These are phyloP conservation scores for Cylloceria caligata DNA, from an alignment of 2,888 invertebrate species.

Conservation along the genomic window DNA sequence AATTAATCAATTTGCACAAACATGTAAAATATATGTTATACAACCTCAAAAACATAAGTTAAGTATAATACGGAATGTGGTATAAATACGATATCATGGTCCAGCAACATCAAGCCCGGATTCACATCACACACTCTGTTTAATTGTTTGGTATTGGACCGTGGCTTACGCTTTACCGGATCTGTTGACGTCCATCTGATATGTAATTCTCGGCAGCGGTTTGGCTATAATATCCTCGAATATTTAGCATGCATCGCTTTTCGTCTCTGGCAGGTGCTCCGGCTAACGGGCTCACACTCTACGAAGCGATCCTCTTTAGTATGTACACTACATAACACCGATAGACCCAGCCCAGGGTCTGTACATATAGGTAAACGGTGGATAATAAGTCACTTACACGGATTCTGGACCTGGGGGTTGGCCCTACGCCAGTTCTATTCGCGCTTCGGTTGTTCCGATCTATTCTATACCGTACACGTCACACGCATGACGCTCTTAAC, in stretches of 20 bases:
- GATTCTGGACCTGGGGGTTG: conserved; percentile 82
- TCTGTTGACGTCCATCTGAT: conserved; percentile 60
- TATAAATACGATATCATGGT: neutral
- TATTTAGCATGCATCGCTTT: conserved; percentile 64
- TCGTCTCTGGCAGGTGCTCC: conserved; percentile 60
- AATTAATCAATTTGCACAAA: too few relatives aligned
- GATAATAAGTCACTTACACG: conserved; percentile 85
- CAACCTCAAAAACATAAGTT: neutral
- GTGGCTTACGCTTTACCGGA: conserved; percentile 34
- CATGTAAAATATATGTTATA: neutral
- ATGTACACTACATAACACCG: conserved; percentile 64
- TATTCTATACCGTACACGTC: conserved; percentile 83
- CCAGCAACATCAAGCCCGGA: neutral
- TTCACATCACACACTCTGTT: conserved; percentile 34
- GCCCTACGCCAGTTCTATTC: conserved; percentile 84
- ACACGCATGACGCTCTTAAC: conserved; percentile 85
- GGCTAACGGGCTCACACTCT: conserved; percentile 54
- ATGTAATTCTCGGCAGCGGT: conserved; percentile 62
- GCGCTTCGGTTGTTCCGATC: conserved; percentile 84
- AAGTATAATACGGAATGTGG: neutral
- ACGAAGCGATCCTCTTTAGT: conserved; percentile 67
- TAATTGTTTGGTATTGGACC: conserved; percentile 55
- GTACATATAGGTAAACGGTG: conserved; percentile 80
- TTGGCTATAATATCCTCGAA: conserved; percentile 70
- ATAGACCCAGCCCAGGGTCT: conserved; percentile 68